Evolutionary conservation across 2,113 vertebrate genomes (phyloP), one percentile per base, ranked within the genome.

Genomic region (Spilogale gracilis): DNA sequence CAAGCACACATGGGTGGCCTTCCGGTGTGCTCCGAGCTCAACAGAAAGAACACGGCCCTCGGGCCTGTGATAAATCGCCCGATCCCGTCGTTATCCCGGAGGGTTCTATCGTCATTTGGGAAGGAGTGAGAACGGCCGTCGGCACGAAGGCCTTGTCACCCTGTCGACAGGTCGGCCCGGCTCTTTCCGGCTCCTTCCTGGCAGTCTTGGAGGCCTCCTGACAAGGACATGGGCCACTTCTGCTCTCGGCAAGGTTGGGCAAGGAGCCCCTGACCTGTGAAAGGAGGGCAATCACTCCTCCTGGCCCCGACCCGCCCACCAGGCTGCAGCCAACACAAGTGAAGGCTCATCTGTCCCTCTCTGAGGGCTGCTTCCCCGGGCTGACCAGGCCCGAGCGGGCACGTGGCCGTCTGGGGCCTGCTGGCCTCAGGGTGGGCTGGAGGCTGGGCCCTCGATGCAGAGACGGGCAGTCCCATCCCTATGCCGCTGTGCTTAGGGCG

Each of bases 391-490:
- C 71, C 11, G 1, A 3, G 20, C 6, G 71, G 71, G 71, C 71
- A 45, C 20, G 20, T 12, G 71, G 71, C 38, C 11, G 10, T 23
- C 18, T 10, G 38, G 71, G 38, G 71, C 20, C 38, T 12, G 38
- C 38, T 6, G 71, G 71, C n/a, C 21, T 45, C 38, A 12, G 38
- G 10, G 10, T 12, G 65, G 71, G 38, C 2, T 45, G 21, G 71
- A 23, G 71, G 71, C 38, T 20, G 23, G 43, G 38, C 71, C 67
- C 71, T 71, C 10, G 43, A 30, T 43, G 14, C 71, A 13, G 20
- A 11, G 38, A 45, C 11, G 5, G 25, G 43, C 71, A 1, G 3
- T 25, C 0, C 23, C 10, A 11, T 23, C 11, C 10, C 3, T 12
- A 45, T 38, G 23, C 43, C 38, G 21, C 71, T 45, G 71, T 25